Base-by-base conservation (phyloP, 2,888 invertebrate genomes). In the Parnassius orleans region DNA sequence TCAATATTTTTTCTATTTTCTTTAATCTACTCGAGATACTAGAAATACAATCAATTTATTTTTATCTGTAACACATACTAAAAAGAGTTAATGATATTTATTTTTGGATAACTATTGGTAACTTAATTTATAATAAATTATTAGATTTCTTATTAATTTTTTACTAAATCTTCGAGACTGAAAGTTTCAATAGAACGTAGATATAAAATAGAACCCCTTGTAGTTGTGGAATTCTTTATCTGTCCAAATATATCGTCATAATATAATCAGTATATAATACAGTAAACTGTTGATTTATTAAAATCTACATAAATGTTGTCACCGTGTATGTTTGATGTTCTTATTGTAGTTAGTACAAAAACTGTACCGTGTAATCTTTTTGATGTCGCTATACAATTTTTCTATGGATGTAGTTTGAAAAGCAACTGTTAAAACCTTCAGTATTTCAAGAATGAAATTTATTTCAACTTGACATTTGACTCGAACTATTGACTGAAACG, bases 291-390 rank as follows among this genome's bases (percentile, higher is more conserved):
- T 57, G 42, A 12, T 60, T 41, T 14, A 10, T 54, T 44, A 33
- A 44, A 2, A 62, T 44, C 47, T 52, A 52, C 55, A 46, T 65
- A 60, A 62, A 57, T 69, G 61, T 69, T 62, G 63, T 68, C 46
- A 11, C 42, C 10, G 62, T 68, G 65, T 72, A 62, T 33, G 7
- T 46, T 65, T 53, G 44, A 63, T 64, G 70, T 71, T 68, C 64
- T 66, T 66, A 63, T 64, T 65, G 67, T 67, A 69, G 64, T 61
- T 70, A 72, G 68, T 63, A 65, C 68, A 67, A 65, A 69, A 65
- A 65, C 70, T 53, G 33, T 62, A 62, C 50, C n/a, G 33, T 80
- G 80, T 84, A 82, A 77, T 79, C 79, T 84, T 84, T 84, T 84
- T 79, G 80, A 81, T 81, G 81, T 81, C 61, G 68, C 72, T 76